Conservation (phyloP, 2,888 invertebrate species). For the Nomada lathburiana region DNA sequence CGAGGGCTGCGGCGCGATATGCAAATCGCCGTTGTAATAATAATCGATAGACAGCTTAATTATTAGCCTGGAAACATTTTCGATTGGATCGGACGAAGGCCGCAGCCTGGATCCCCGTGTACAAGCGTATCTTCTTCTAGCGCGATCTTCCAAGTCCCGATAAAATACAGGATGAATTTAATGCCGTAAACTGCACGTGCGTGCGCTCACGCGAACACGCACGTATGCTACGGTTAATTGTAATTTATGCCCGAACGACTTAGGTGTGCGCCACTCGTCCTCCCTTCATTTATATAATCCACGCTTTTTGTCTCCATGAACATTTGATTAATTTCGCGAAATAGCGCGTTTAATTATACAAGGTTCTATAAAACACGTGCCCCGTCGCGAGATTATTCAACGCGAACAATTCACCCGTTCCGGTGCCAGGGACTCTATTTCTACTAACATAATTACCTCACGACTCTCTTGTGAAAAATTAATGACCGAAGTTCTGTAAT, state of each 20-base stretch:
- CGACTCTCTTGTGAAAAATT: constrained; percentile 5
- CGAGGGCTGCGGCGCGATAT: constrained; percentile 4
- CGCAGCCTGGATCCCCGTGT: too few species aligned
- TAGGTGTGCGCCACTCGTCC: constrained; percentile 46
- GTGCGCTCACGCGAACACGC: constrained; percentile 61
- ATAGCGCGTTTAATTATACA: constrained; percentile 53
- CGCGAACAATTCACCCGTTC: neutral
- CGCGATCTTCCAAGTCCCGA: constrained; percentile 35
- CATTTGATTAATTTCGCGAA: constrained; percentile 58
- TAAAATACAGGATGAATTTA: constrained; percentile 71
- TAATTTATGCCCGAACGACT: constrained; percentile 73
- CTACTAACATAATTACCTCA: too few species aligned
- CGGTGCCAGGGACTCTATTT: too few species aligned
- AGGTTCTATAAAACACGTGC: constrained; percentile 34
- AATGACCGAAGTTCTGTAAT: neutral
- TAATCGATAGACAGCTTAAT: constrained; percentile 54
- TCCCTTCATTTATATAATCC: constrained; percentile 56
- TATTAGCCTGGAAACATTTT: constrained; percentile 38
- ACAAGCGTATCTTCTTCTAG: constrained; percentile 18
- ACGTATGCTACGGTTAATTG: constrained; percentile 73
- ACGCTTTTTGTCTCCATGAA: constrained; percentile 47
- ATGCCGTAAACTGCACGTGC: constrained; percentile 64
- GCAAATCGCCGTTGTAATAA: constrained; percentile 37
- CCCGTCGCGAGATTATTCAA: constrained; percentile 25
- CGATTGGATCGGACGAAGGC: constrained; percentile 26